phyloP scores from a whole-genome alignment of 2,113 vertebrate species.

The Narcine bancroftii region DNA sequence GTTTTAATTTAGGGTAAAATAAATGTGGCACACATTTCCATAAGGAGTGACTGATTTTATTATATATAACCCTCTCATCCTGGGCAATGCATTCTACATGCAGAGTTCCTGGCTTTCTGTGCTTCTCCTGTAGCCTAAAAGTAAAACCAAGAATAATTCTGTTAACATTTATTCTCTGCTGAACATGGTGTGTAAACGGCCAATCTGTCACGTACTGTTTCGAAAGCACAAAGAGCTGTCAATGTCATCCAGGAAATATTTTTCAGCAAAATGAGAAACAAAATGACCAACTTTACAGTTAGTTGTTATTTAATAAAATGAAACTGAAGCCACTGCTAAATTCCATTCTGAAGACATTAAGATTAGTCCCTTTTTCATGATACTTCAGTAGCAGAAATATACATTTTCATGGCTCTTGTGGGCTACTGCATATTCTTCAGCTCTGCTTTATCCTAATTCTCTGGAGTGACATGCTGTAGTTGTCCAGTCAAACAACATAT shows the following conservation, averaged over 20 bases:
- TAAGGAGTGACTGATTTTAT: slow-evolving; percentile 18
- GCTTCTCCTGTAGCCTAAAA: slow-evolving; percentile 29
- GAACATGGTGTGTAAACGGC: neutral
- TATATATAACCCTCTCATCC: slow-evolving; percentile 10
- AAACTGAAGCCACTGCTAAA: neutral
- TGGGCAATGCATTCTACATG: slow-evolving; percentile 28
- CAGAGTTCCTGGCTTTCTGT: slow-evolving; percentile 2
- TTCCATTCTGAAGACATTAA: neutral
- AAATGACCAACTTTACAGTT: neutral
- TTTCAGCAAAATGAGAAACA: neutral
- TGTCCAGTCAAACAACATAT: neutral
- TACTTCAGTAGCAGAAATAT: neutral
- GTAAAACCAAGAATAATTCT: slow-evolving; percentile 12
- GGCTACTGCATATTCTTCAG: neutral
- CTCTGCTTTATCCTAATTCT: neutral
- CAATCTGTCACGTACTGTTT: neutral
- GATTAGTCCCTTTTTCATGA: neutral
- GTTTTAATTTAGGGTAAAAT: slow-evolving; percentile 20
- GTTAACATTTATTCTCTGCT: neutral
- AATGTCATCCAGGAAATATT: neutral
- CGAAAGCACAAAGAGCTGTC: slow-evolving; percentile 8
- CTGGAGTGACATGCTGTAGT: neutral
- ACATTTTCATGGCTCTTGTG: neutral
- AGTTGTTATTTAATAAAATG: neutral
- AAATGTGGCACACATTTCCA: slow-evolving; percentile 27